Base-by-base conservation (phyloP, 2,113 vertebrate species). In the Halcyon malimbica region DNA sequence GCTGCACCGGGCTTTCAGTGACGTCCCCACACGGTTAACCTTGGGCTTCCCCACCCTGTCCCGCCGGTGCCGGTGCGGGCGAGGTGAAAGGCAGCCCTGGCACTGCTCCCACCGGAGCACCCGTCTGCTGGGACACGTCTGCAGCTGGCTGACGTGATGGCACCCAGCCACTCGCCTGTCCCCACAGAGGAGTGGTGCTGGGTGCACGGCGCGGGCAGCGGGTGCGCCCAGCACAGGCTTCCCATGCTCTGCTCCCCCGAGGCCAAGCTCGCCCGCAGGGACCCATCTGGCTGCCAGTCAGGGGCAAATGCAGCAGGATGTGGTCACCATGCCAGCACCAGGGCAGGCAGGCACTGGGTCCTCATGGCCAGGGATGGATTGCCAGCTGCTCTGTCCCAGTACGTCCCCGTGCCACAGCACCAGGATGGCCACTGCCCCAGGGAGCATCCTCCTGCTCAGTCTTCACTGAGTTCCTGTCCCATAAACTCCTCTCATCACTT, bases 251-350 rank as follows among this genome's bases (percentile, higher is more conserved):
- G 4, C 63, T 80, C 26, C 59, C 76, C 87, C 54, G 46, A 62
- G 87, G 92, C 87, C 77, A 63, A 1, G 5, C 68, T 70, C 1
- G 1, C 41, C 87, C 0, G 0, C 0, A 0, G 42, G 74, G 44
- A 89, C 69, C 24, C 6, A 3, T 53, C 13, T 1, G 0, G 23
- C 60, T 83, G 82, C 85, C 59, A 50, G 80, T 83, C 7, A 2
- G 0, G 0, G 13, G 60, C 29, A 31, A 62, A 50, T 2, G 0
- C 33, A 37, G 44, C 15, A 9, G 28, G 24, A 84, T 17, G 10
- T 1, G 9, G 64, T 65, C 60, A 42, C 15, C 6, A 12, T 35
- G 59, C 42, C 4, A 3, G 39, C 48, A 29, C 8, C 2, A 2
- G 59, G 71, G 17, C 81, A 70, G 56, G 76, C 37, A 13, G 44